Percentiles rank a stretch among this genome's conserved stretches.
These are phyloP conservation scores for Ophioninae sp. DNA, from an alignment of 2,888 invertebrate genomes.

Conservation along the genomic window DNA sequence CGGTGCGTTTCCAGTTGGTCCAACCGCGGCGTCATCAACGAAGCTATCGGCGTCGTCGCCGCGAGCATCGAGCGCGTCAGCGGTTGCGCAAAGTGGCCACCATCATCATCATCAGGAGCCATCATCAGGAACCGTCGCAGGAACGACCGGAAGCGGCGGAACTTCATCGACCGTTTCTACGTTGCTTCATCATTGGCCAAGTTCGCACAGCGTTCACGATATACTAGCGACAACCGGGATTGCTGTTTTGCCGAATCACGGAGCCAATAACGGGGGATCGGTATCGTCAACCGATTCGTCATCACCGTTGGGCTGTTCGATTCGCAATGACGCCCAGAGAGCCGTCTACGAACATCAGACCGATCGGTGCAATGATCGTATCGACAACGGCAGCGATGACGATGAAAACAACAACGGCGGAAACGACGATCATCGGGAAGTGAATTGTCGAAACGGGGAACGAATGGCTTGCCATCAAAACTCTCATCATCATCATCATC, in stretches of 20 bases:
- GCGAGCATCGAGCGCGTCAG: conserved; percentile 77
- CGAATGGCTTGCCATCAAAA: conserved; percentile 64
- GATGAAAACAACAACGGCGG: conserved; percentile 62
- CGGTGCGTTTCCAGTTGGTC: conserved; percentile 73
- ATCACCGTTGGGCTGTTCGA: conserved; percentile 68
- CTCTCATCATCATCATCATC: conserved; percentile 45
- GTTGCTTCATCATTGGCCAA: conserved; percentile 76
- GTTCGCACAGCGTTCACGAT: conserved; percentile 79
- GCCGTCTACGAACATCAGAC: conserved; percentile 62
- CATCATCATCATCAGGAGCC: too few species aligned
- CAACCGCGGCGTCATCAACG: conserved; percentile 78
- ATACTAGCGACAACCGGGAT: conserved; percentile 74
- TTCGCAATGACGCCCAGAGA: conserved; percentile 71
- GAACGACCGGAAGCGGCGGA: conserved; percentile 79
- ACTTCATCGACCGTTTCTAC: conserved; percentile 33
- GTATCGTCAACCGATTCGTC: conserved; percentile 64
- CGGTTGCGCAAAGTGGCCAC: conserved; percentile 50
- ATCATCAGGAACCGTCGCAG: conserved; percentile 5
- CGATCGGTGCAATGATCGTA: conserved; percentile 44
- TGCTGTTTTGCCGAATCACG: conserved; percentile 66
- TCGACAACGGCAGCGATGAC: conserved; percentile 54
- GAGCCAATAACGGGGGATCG: conserved; percentile 66
- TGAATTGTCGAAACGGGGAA: conserved; percentile 48
- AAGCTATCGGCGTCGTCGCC: conserved; percentile 80
- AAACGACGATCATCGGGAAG: conserved; percentile 31